A percentile compares a stretch with the other conserved stretches of the same genome.
These are phyloP conservation scores for Euura lappo DNA, from an alignment of 1,140 invertebrate species.

Conservation along the genomic window DNA sequence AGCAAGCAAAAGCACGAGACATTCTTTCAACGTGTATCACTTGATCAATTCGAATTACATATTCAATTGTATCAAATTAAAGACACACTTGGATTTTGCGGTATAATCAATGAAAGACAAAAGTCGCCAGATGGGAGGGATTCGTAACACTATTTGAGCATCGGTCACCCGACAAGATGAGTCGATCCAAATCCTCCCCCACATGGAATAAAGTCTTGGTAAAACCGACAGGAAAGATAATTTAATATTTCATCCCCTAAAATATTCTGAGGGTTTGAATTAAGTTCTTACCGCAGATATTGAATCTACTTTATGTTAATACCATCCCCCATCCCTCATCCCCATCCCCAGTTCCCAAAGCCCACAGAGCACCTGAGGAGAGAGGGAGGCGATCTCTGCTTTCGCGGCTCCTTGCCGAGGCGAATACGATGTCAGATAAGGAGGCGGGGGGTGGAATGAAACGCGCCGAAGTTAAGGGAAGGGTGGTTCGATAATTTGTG, in stretches of 20 bases:
- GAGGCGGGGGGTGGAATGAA: slow-evolving; percentile 9
- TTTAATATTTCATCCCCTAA: slow-evolving; percentile 30
- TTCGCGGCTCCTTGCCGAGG: neutral
- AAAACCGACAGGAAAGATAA: slow-evolving; percentile 9
- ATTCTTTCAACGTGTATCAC: neutral
- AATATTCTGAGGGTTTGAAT: slow-evolving; percentile 43
- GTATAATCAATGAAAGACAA: too few relatives aligned
- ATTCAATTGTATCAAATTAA: too few relatives aligned
- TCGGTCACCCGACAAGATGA: neutral
- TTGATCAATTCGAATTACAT: neutral
- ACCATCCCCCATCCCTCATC: slow-evolving; percentile 24
- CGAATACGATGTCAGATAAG: slow-evolving; percentile 8
- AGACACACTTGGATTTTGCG: too few relatives aligned
- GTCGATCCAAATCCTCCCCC: neutral
- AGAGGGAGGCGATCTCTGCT: neutral
- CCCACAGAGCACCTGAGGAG: neutral
- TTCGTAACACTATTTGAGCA: too few relatives aligned
- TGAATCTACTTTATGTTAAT: slow-evolving; percentile 54
- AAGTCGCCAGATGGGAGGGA: too few relatives aligned
- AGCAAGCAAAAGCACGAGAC: neutral
- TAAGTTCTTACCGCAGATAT: slow-evolving; percentile 47
- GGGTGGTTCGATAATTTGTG: slow-evolving; percentile 47
- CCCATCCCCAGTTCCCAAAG: neutral
- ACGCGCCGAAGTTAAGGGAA: neutral
- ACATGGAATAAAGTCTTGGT: neutral